Conservation (phyloP, 2,888 invertebrate species). For the Euclidia mi region DNA sequence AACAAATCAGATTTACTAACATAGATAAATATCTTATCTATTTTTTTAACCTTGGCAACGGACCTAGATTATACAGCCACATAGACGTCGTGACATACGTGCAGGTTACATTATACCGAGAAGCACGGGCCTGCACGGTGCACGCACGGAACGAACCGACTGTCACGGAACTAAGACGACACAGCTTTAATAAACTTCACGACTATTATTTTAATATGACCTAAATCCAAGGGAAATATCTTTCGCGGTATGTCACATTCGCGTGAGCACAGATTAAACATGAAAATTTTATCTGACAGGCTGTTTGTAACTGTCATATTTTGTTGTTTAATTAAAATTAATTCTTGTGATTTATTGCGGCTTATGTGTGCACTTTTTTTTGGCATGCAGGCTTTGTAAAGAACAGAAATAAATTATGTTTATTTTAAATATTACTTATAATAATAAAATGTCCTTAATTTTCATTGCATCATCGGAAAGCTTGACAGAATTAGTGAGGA, state of each 20-base stretch:
- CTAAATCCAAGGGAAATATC: background rate
- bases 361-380: background rate
- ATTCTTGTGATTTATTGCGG: too few species aligned
- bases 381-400: too few species aligned
- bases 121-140: slow-evolving; percentile 19
- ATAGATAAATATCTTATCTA: background rate
- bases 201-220: background rate
- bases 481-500: too few species aligned
- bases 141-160: slow-evolving; percentile 37
- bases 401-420: too few species aligned
- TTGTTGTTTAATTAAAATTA: too few species aligned
- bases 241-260: too few species aligned
- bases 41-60: slow-evolving; percentile 4
- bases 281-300: too few species aligned
- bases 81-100: slow-evolving; percentile 48
- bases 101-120: slow-evolving; percentile 33
- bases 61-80: slow-evolving; percentile 1
- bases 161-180: slow-evolving; percentile 35
- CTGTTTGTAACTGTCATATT: too few species aligned
- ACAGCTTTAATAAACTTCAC: slow-evolving; percentile 7
- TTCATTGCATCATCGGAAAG: too few species aligned
- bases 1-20: background rate
- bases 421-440: too few species aligned
- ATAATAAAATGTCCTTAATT: too few species aligned
- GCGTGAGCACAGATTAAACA: too few species aligned